Evolutionary conservation across 2,888 invertebrate genomes (phyloP).

Genomic region (Nymphalis polychloros): DNA sequence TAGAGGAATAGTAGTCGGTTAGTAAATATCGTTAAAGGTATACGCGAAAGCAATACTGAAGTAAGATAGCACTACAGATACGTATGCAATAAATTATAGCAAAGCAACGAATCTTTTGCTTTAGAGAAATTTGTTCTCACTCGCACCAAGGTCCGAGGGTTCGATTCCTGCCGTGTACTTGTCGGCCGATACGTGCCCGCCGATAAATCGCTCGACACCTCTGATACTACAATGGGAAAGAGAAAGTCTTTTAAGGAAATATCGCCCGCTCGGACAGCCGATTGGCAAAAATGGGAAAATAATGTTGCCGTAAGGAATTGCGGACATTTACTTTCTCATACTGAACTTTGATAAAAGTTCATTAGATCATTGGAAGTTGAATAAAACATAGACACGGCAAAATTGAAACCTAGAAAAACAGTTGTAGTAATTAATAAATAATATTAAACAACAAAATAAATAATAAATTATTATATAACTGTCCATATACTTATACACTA

Average conservation of each 20-base stretch:
- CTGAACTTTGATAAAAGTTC: constrained; percentile 3
- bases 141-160: constrained; percentile 50
- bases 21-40: background rate
- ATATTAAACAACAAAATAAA: background rate
- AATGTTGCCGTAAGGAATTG: constrained; percentile 23
- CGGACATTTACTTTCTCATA: constrained; percentile 6
- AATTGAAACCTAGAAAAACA: too few relatives aligned
- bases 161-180: constrained; percentile 69
- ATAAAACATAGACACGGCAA: background rate
- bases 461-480: background rate
- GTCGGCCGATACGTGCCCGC: constrained; percentile 61
- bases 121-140: constrained; percentile 58
- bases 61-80: constrained; percentile 18
- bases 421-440: background rate
- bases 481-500: background rate
- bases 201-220: constrained; percentile 76
- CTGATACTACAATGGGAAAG: constrained; percentile 71
- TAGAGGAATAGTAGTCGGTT: background rate
- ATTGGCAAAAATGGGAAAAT: constrained; percentile 39
- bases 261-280: constrained; percentile 53
- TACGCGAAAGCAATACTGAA: constrained; percentile 11
- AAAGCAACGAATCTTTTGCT: constrained; percentile 33
- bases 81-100: constrained; percentile 23
- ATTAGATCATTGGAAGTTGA: background rate
- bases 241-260: constrained; percentile 71